Conservation (phyloP, 2,797 vertebrate species). For the Spatula versicolor region DNA sequence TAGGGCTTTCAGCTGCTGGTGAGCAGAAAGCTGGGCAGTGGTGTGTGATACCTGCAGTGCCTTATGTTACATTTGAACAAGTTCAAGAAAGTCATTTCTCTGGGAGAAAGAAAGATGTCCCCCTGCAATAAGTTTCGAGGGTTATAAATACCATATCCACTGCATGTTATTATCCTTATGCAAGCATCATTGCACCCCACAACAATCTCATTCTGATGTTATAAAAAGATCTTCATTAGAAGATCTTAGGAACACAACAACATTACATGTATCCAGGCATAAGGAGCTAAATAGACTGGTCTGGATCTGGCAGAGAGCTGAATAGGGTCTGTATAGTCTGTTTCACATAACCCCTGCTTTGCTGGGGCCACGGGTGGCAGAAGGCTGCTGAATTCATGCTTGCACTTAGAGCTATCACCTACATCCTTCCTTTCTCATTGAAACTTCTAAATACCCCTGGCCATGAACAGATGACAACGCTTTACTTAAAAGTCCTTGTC, state of each 20-base stretch:
- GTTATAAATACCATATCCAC: neutral
- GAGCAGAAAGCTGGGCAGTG: neutral
- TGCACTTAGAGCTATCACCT: rapidly evolving
- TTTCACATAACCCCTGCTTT: neutral
- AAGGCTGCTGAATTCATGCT: neutral
- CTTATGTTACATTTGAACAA: neutral
- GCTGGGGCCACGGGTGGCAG: neutral
- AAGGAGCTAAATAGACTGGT: neutral
- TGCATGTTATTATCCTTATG: neutral
- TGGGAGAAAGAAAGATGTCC: rapidly evolving
- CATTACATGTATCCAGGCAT: neutral
- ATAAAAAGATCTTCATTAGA: neutral
- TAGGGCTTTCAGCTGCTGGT: rapidly evolving
- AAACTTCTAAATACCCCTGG: neutral
- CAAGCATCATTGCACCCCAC: neutral
- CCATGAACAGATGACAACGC: neutral
- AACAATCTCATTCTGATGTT: neutral
- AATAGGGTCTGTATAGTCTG: neutral
- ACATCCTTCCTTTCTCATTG: neutral
- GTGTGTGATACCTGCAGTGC: neutral
- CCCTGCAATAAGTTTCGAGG: neutral
- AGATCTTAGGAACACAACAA: neutral
- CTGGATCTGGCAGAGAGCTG: neutral
- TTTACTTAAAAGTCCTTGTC: neutral
- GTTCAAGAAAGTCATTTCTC: rapidly evolving